Conservation (phyloP, 2,113 vertebrate genomes). For the Galemys pyrenaicus region DNA sequence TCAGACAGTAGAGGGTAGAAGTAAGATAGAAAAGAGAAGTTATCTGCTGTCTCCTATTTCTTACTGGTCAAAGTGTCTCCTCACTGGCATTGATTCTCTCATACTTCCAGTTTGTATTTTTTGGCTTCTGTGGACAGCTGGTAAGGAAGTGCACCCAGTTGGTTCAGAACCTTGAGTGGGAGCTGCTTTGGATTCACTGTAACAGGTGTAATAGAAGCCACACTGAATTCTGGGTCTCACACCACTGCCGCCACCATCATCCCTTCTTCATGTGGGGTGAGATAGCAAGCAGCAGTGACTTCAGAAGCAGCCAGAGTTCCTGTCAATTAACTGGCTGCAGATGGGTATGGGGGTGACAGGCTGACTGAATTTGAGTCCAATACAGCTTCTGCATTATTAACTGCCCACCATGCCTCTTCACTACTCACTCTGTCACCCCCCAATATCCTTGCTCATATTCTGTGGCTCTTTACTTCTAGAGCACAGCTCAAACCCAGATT, state of each 20-base stretch:
- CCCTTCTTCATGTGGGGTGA: not conserved
- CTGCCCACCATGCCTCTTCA: no score
- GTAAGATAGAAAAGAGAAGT: not conserved
- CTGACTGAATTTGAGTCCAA: not conserved
- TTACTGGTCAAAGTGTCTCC: not conserved
- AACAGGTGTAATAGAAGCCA: not conserved
- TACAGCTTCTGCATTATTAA: not conserved
- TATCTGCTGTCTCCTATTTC: not conserved
- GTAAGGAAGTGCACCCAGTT: not conserved
- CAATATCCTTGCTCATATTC: not conserved
- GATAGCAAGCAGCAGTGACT: not conserved
- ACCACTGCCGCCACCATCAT: no score
- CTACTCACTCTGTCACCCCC: not conserved
- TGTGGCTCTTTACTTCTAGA: not conserved
- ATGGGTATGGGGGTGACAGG: not conserved
- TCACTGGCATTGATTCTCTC: no score
- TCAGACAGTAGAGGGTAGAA: not conserved
- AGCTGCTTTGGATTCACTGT: not conserved
- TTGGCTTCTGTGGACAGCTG: not conserved
- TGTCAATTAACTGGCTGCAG: not conserved
- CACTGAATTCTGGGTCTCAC: not conserved
- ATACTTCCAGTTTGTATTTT: not conserved
- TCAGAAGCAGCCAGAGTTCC: not conserved
- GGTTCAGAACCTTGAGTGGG: not conserved
- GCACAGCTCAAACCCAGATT: not conserved